Base-by-base conservation (phyloP, 2,888 invertebrate genomes). In the Drosophila histrio region DNA sequence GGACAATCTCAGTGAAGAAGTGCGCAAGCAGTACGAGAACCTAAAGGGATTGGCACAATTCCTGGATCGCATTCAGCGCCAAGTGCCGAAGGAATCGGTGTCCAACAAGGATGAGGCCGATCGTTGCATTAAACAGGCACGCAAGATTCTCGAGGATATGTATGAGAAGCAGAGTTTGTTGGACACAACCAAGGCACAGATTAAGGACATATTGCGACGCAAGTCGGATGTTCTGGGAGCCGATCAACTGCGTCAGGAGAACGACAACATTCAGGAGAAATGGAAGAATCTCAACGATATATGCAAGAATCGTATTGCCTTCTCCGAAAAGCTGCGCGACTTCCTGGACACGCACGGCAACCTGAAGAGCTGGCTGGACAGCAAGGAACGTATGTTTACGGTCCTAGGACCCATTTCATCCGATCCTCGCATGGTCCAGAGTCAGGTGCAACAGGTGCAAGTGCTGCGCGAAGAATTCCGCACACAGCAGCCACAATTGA, bases 321-420 rank as follows among this genome's bases (percentile, higher is more conserved):
- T 91, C 79, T 90, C 92, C 91, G 96, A 97, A 87, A 96, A 97
- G 89, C 94, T 98, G 90, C 96, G 97, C 84, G 97, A 97, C 91
- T 97, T 99, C 94, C 95, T 96, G 81, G 98, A 98, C 89, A 96
- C 96, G 0, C 95, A 97, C 90, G 96, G 96, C 89, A 96, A 95
- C 74, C 93, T 99, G 59, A 94, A 95, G 6, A 95, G 95, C 58
- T 99, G 99, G 98, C 93, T 99, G 41, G 94, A 94, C 24, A 96
- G 97, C 76, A 99, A 99, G 92, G 98, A 98, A 87, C 95, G 97
- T 81, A 98, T 99, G 98, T 93, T 99, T 92, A 95, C 96, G 0
- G 98, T 98, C 0, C 93, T 99, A 0, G 99, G 99, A 15, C 98
- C 98, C 0, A 98, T 99, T 86, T 98, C 98, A 0, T 97, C 98